phyloP scores from a whole-genome alignment of 2,113 vertebrate species.

The Tachysurus vachellii region DNA sequence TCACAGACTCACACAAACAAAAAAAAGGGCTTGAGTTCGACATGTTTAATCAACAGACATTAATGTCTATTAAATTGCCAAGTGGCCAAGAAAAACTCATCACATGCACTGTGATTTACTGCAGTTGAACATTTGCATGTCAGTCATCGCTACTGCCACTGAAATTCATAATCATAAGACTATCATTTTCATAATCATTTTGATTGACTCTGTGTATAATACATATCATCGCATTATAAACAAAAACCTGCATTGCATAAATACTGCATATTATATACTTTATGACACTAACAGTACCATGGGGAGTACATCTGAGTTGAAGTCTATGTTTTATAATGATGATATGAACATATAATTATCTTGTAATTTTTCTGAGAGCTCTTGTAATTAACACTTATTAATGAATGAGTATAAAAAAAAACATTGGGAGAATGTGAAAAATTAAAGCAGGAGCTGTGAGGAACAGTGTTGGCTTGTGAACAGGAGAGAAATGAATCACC shows the following conservation, averaged over 20 bases:
- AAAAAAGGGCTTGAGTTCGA: background rate
- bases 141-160: background rate
- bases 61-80: slow-evolving; percentile 29
- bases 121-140: slow-evolving; percentile 8
- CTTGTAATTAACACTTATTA: background rate
- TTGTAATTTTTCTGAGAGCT: background rate
- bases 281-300: background rate
- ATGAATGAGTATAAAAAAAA: background rate
- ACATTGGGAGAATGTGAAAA: slow-evolving; percentile 19
- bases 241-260: background rate
- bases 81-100: background rate
- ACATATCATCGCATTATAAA: background rate
- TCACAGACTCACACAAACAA: slow-evolving; percentile 1
- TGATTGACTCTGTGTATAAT: background rate
- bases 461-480: slow-evolving; percentile 30
- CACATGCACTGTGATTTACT: background rate
- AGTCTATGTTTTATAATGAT: background rate
- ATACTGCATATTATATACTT: background rate
- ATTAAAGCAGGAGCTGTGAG: slow-evolving; percentile 56
- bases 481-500: slow-evolving; percentile 59
- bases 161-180: background rate
- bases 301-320: background rate
- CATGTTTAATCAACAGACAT: slow-evolving; percentile 41
- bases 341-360: background rate
- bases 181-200: no score